Evolutionary conservation across 2,113 vertebrate species (phyloP).

Genomic region (Rhinopomastus cyanomelas): DNA sequence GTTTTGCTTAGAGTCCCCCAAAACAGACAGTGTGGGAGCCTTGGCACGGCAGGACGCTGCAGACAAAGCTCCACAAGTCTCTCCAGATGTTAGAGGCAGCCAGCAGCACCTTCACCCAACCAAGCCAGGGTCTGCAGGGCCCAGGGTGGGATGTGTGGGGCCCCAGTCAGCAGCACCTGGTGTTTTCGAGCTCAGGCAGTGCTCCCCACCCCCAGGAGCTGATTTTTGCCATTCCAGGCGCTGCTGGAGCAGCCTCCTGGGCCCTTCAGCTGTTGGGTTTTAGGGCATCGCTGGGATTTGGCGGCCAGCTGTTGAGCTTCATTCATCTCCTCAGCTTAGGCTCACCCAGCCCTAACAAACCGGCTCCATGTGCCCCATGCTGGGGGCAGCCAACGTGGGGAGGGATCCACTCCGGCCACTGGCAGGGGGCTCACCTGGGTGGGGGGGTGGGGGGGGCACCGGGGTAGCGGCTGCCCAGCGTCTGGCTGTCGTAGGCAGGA

Average conservation of each 20-base stretch:
- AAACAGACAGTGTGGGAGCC: neutral
- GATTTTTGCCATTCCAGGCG: constrained; percentile 35
- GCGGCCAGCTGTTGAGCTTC: constrained; percentile 42
- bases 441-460: constrained; percentile 81
- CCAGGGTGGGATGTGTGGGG: neutral
- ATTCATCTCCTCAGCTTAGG: neutral
- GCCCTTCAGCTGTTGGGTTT: constrained; percentile 20
- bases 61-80: accelerated
- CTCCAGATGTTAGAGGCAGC: neutral
- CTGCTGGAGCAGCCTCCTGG: neutral
- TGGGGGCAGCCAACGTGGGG: accelerated
- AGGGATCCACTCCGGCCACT: accelerated
- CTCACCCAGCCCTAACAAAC: neutral
- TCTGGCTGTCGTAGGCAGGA: constrained; percentile 88
- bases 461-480: constrained; percentile 73
- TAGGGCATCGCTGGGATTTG: neutral
- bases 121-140: accelerated
- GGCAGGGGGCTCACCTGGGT: constrained; percentile 77
- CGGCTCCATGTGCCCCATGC: neutral
- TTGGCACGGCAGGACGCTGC: neutral
- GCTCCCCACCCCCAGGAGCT: neutral
- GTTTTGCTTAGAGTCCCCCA: neutral
- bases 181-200: neutral
- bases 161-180: neutral
- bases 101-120: neutral